Percentiles rank a stretch among this genome's conserved stretches.
Conservation (phyloP, 2,888 invertebrate genomes). For the Peribatodes rhomboidaria region DNA sequence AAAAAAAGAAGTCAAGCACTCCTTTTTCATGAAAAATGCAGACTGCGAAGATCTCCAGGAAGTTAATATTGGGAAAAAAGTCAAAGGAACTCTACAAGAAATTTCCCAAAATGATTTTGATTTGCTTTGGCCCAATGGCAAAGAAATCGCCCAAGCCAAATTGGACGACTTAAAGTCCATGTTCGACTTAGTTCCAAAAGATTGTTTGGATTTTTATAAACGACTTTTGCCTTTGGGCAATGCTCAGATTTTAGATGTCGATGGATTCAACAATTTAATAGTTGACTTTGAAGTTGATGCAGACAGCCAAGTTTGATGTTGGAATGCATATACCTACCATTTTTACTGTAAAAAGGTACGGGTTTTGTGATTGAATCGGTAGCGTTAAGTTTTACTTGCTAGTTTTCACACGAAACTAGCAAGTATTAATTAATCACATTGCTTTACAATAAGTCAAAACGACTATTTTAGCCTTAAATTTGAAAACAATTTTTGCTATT, state of each 20-base stretch:
- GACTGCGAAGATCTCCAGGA: not conserved
- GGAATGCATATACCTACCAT: not conserved
- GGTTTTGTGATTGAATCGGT: not conserved
- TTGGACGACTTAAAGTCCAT: constrained; percentile 16
- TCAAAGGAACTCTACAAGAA: not conserved
- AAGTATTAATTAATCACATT: too few relatives aligned
- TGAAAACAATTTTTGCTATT: not conserved
- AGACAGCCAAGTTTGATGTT: not conserved
- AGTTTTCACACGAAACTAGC: too few relatives aligned
- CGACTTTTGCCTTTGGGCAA: constrained; percentile 1
- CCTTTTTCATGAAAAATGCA: not conserved
- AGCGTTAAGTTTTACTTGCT: too few relatives aligned
- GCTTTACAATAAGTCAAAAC: too few relatives aligned
- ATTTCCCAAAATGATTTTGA: constrained; percentile 1
- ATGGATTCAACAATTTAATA: constrained; percentile 11
- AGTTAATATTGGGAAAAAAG: not conserved
- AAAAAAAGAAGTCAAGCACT: not conserved
- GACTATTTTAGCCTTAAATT: too few relatives aligned
- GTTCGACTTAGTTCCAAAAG: constrained; percentile 17
- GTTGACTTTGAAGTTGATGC: not conserved
- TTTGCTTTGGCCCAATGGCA: constrained; percentile 4
- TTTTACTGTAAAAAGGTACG: not conserved
- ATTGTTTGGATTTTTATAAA: constrained; percentile 19
- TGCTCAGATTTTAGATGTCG: constrained; percentile 7
- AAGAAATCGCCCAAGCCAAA: not conserved